A percentile compares a stretch with the other conserved stretches of the same genome.
These are phyloP conservation scores for Salvator merianae DNA, from an alignment of 2,113 vertebrate species.

Conservation along the genomic window DNA sequence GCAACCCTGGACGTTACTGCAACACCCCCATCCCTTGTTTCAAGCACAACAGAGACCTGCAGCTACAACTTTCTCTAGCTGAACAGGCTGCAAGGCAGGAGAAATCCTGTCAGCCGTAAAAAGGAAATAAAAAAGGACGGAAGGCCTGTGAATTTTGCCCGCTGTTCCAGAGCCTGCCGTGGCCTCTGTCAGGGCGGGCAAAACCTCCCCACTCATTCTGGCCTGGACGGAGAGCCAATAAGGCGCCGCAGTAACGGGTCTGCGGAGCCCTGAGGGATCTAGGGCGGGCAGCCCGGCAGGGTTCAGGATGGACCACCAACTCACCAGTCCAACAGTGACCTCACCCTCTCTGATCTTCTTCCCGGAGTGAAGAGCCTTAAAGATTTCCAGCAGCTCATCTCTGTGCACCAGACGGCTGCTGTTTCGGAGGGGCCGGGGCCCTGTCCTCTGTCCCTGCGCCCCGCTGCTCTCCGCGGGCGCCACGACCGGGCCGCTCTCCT, in stretches of 20 bases:
- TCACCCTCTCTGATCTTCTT: conserved; percentile 81
- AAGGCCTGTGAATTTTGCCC: background rate
- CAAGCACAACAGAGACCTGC: too few species aligned
- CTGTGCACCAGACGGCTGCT: conserved; percentile 85
- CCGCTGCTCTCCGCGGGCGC: conserved; percentile 34
- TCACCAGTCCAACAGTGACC: conserved; percentile 94
- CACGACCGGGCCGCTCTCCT: conserved; percentile 17
- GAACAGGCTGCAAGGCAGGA: too few species aligned
- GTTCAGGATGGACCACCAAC: conserved; percentile 49
- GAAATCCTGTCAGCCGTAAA: too few species aligned
- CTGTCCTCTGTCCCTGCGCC: background rate
- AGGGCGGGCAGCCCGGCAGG: background rate
- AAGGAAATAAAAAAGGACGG: too few species aligned
- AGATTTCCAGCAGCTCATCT: conserved; percentile 85
- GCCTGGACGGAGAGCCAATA: too few species aligned
- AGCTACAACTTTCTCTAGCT: too few species aligned
- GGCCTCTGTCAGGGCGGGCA: background rate
- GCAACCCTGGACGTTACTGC: too few species aligned
- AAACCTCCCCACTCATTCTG: too few species aligned
- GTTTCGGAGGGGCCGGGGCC: conserved; percentile 68
- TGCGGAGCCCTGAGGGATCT: background rate
- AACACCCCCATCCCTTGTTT: too few species aligned
- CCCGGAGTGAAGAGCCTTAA: conserved; percentile 81
- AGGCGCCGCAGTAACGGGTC: too few species aligned
- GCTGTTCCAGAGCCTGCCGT: background rate